Base-by-base conservation (phyloP, 2,888 invertebrate genomes). In the Drosophila nr. fundita region DNA sequence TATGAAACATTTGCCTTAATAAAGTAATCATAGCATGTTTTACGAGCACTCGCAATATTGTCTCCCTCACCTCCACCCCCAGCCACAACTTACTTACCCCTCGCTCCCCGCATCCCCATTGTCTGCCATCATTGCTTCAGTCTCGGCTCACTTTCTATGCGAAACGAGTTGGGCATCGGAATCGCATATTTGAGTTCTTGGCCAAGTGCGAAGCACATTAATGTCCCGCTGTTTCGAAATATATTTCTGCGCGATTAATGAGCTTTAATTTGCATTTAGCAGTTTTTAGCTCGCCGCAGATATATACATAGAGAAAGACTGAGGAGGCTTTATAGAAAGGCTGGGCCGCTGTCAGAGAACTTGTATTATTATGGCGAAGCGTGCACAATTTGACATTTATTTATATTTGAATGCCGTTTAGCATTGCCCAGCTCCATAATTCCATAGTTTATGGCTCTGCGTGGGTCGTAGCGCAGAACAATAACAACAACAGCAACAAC, bases 1-100 rank as follows among this genome's bases (percentile, higher is more conserved):
- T 87, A 87, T 87, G 89, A 87, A 87, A 87, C 83, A 87, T 83
- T 86, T 83, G 80, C 77, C 73, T 89, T 89, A 89, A 87, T 87
- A 87, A 87, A 87, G 87, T 88, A 87, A 87, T 87, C 89, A 87
- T 83, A 78, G 80, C 69, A 73, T 88, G 83, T 86, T 87, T 87
- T 87, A 87, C 76, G 87, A 82, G 80, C 87, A 77, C 82, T 84
- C 77, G 71, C 65, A 55, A 40, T 55, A 57, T 45, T 57, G 34
- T 55, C 27, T 36, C 40, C 57, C 27, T n/a, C 13, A 40, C 42
- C n/a, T 5, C 42, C 24, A 24, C 48, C 45, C 7, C 30, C 45
- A 10, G 1, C 42, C 32, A 15, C 15, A 45, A 45, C 15, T 24
- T 24, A 45, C 45, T 4, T 10, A n/a, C 29, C n/a, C 50, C 71